A percentile compares a stretch with the other conserved stretches of the same genome.
phyloP scores from a whole-genome alignment of 1,140 invertebrate genomes.

The Eulimnadia texana region DNA sequence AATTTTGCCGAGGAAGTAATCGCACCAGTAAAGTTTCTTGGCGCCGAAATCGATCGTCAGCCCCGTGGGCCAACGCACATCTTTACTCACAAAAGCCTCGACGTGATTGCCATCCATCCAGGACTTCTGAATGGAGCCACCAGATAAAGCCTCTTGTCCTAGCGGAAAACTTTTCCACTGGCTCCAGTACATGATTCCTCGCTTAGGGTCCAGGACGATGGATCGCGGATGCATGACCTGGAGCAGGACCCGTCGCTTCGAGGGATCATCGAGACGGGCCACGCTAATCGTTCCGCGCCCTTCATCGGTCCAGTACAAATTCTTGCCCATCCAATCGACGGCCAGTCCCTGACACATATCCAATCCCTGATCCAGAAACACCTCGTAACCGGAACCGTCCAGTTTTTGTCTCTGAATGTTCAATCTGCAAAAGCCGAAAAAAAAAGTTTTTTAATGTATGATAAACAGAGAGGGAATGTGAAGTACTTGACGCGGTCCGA shows the following conservation, averaged over 20 bases:
- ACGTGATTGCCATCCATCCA: constrained; percentile 37
- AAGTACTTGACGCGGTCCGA: constrained; percentile 40
- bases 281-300: constrained; percentile 43
- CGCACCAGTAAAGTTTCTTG: constrained; percentile 39
- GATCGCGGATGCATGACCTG: constrained; percentile 41
- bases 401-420: constrained; percentile 33
- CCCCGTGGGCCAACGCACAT: constrained; percentile 40
- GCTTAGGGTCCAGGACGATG: constrained; percentile 51
- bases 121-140: constrained; percentile 34
- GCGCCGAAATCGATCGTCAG: constrained; percentile 34
- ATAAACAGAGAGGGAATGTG: neutral
- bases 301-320: constrained; percentile 70
- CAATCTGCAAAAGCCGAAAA: constrained; percentile 26
- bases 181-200: constrained; percentile 37
- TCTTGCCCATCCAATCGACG: constrained; percentile 61
- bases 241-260: constrained; percentile 37
- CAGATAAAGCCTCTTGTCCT: constrained; percentile 12
- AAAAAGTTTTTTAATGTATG: neutral
- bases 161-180: constrained; percentile 28
- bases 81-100: constrained; percentile 27
- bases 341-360: constrained; percentile 51
- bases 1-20: constrained; percentile 36
- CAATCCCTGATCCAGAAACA: constrained; percentile 30
- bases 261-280: constrained; percentile 37
- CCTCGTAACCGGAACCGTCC: constrained; percentile 27